These are phyloP conservation scores for Hylomyscus alleni DNA, from an alignment of 2,797 vertebrate species.

Conservation along the genomic window DNA sequence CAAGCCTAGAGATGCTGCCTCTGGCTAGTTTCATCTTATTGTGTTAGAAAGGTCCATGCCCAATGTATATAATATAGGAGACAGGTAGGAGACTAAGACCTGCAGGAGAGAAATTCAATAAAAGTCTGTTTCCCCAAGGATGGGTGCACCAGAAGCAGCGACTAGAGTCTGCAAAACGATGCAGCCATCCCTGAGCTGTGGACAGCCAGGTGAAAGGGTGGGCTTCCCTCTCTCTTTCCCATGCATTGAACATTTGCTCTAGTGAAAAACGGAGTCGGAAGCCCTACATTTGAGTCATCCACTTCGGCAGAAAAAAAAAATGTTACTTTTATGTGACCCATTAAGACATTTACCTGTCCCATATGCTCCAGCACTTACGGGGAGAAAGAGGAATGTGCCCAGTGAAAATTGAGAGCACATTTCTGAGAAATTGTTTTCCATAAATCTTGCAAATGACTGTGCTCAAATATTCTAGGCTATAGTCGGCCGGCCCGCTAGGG, in stretches of 20 bases:
- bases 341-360: constrained; percentile 76
- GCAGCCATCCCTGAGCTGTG: background rate
- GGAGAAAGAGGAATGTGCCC: constrained; percentile 73
- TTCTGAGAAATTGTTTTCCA: constrained; percentile 78
- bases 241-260: background rate
- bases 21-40: constrained; percentile 56
- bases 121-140: background rate
- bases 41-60: constrained; percentile 17
- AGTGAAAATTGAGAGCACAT: constrained; percentile 71
- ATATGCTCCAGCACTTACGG: constrained; percentile 69
- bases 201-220: background rate
- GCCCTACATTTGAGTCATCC: constrained; percentile 36
- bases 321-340: constrained; percentile 69
- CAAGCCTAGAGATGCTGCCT: background rate
- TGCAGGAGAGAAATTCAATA: constrained; percentile 57
- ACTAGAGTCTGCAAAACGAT: background rate
- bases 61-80: background rate
- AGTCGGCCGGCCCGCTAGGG: constrained; percentile 58
- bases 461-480: constrained; percentile 65
- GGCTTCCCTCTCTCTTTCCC: background rate
- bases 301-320: constrained; percentile 72
- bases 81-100: constrained; percentile 19
- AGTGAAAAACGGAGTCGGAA: constrained; percentile 30
- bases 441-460: constrained; percentile 78
- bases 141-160: background rate